These are phyloP conservation scores for Eriosoma lanigerum DNA, from an alignment of 1,140 invertebrate genomes.

Conservation along the genomic window DNA sequence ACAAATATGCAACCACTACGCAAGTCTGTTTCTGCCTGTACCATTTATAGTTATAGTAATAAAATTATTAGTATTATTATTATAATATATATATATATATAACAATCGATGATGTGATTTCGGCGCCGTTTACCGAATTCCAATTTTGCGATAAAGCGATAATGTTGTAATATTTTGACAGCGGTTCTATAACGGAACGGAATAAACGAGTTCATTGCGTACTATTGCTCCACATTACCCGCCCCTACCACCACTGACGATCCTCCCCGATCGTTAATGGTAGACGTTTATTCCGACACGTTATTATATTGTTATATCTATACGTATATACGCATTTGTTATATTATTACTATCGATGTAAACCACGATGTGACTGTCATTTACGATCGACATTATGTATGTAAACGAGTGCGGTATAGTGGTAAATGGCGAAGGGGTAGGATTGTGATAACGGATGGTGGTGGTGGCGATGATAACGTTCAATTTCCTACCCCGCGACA, in stretches of 20 bases:
- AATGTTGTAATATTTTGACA: conserved; percentile 14
- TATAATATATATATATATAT: not conserved
- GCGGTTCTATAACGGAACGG: not conserved
- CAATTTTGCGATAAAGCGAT: conserved; percentile 24
- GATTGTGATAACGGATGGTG: not conserved
- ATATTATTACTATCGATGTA: not conserved
- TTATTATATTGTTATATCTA: too few species aligned
- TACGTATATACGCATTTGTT: not conserved
- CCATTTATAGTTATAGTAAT: too few species aligned
- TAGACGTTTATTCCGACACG: not conserved
- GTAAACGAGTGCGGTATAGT: not conserved
- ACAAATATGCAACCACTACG: too few species aligned
- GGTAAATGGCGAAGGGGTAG: too few species aligned
- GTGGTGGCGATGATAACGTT: not conserved
- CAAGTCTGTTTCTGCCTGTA: too few species aligned
- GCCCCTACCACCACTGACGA: not conserved
- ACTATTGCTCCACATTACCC: too few species aligned
- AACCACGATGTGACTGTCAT: not conserved
- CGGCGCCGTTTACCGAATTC: not conserved
- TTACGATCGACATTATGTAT: not conserved
- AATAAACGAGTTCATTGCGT: not conserved
- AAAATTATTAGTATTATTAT: too few species aligned
- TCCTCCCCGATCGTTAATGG: too few species aligned
- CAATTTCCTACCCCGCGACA: not conserved
- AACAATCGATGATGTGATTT: not conserved